Conservation (phyloP, 2,888 invertebrate species). For the Stratiomys singularior region DNA sequence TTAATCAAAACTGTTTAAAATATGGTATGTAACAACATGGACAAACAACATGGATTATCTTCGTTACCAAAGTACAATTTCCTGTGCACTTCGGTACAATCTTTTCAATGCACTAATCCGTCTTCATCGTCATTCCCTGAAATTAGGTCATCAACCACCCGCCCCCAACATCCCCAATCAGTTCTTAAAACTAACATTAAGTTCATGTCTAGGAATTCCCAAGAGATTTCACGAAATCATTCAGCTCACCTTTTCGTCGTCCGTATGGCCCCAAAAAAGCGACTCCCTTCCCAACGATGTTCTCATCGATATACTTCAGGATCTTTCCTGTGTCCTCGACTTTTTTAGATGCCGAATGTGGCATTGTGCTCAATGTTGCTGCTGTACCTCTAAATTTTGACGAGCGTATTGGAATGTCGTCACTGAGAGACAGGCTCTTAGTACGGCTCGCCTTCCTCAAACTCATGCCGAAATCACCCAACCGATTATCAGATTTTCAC, state of each 20-base stretch:
- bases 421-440: conserved; percentile 63
- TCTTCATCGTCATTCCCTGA: neutral
- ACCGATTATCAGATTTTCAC: neutral
- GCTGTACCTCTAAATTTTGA: conserved; percentile 58
- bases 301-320: conserved; percentile 82
- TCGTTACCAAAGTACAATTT: too few species aligned
- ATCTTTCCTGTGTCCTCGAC: conserved; percentile 76
- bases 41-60: too few species aligned
- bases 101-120: neutral
- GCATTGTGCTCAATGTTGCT: conserved; percentile 55
- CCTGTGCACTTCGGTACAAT: neutral
- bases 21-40: too few species aligned
- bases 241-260: conserved; percentile 76
- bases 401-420: conserved; percentile 61
- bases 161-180: neutral
- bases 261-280: conserved; percentile 87
- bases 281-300: conserved; percentile 82
- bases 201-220: too few species aligned
- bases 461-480: conserved; percentile 48
- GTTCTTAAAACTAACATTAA: too few species aligned
- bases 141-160: neutral
- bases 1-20: too few species aligned
- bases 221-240: neutral
- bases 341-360: conserved; percentile 68
- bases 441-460: conserved; percentile 55